Evolutionary conservation across 2,113 vertebrate genomes (phyloP).

Genomic region (Laticauda colubrina): DNA sequence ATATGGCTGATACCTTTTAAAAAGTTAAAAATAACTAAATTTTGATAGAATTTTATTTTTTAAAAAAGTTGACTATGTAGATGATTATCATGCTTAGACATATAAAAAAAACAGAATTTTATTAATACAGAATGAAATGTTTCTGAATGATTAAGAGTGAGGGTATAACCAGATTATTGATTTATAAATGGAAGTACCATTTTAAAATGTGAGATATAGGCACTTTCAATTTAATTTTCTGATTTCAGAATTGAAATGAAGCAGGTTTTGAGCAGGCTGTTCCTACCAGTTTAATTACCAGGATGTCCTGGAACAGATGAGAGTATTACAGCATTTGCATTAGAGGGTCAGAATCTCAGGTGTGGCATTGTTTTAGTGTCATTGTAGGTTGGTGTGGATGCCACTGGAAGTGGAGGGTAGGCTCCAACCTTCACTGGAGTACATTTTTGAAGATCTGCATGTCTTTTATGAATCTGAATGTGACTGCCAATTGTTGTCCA

Average conservation of each 20-base stretch:
- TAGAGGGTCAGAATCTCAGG: not conserved
- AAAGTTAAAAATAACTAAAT: slow-evolving; percentile 26
- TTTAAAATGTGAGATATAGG: not conserved
- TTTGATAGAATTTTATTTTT: slow-evolving; percentile 2
- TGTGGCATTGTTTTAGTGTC: not conserved
- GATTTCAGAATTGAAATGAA: not conserved
- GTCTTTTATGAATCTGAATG: not conserved
- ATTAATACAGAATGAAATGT: not conserved
- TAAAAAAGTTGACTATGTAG: not conserved
- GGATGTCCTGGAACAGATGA: not conserved
- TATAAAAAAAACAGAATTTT: not conserved
- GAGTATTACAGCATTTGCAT: not conserved
- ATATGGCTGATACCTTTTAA: not conserved
- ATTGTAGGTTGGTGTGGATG: not conserved
- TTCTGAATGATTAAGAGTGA: not conserved
- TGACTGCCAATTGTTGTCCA: not conserved
- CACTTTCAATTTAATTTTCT: not conserved
- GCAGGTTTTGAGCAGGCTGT: not conserved
- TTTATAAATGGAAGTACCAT: not conserved
- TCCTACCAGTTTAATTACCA: not conserved
- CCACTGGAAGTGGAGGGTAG: not conserved
- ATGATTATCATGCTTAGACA: slow-evolving; percentile 17
- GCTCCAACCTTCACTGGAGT: not conserved
- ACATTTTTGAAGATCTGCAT: not conserved
- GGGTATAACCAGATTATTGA: not conserved